A percentile compares a stretch with the other conserved stretches of the same genome.
Conservation (phyloP, 2,113 vertebrate species). For the Thunnus thynnus region DNA sequence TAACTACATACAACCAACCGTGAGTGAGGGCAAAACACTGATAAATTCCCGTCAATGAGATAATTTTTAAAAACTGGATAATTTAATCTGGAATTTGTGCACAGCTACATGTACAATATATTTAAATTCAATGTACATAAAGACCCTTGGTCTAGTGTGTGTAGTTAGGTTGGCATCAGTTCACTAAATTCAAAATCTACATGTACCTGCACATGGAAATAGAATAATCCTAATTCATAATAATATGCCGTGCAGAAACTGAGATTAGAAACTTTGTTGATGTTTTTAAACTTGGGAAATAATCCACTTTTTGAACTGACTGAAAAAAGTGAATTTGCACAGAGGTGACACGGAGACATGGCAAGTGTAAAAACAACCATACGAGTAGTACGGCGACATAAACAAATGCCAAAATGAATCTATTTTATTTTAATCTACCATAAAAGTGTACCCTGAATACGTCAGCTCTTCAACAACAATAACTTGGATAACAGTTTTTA, state of each 20-base stretch:
- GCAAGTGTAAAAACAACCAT: background rate
- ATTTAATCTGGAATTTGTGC: background rate
- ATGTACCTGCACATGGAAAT: background rate
- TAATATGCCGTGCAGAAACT: background rate
- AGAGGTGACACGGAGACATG: background rate
- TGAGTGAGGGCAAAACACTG: background rate
- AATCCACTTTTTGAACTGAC: slow-evolving; percentile 13
- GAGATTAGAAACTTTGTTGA: background rate
- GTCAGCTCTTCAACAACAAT: slow-evolving; percentile 29
- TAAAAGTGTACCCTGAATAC: slow-evolving; percentile 51
- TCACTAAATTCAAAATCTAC: background rate
- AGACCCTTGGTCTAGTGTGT: background rate
- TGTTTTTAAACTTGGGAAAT: background rate
- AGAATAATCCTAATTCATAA: background rate
- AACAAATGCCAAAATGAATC: slow-evolving; percentile 40
- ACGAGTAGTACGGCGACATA: background rate
- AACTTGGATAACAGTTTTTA: slow-evolving; percentile 37
- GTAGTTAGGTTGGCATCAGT: background rate
- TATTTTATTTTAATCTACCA: slow-evolving; percentile 25
- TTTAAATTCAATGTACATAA: background rate
- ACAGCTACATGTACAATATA: background rate
- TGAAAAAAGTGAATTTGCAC: slow-evolving; percentile 7
- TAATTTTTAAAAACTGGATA: background rate
- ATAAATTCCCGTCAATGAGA: background rate
- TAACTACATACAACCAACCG: background rate